Conservation (phyloP, 2,888 invertebrate genomes). For the Zeuzera pyrina region DNA sequence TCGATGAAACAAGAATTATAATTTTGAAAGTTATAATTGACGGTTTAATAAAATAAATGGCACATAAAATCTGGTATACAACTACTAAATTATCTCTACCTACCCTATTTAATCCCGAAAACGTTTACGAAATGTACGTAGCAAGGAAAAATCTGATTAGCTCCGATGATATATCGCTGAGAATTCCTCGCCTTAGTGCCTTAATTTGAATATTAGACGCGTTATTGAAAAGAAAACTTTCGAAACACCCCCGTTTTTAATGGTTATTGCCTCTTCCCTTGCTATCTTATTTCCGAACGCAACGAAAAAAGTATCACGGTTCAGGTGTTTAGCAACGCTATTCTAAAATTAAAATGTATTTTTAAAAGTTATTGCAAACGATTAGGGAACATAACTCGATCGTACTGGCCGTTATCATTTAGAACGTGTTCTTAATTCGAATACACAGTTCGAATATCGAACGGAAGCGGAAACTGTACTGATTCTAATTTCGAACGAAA, state of each 20-base stretch:
- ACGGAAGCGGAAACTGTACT: slow-evolving; percentile 71
- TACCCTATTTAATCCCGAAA: slow-evolving; percentile 46
- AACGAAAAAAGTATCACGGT: slow-evolving; percentile 27
- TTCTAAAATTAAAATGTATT: slow-evolving; percentile 14
- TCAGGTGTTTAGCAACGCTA: slow-evolving; percentile 30
- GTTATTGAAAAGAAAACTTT: slow-evolving; percentile 72
- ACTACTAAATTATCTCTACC: slow-evolving; percentile 37
- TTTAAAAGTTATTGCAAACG: slow-evolving; percentile 10
- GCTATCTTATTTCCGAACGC: slow-evolving; percentile 33
- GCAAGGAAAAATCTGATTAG: slow-evolving; percentile 60
- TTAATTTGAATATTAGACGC: slow-evolving; percentile 73
- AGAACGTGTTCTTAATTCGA: slow-evolving; percentile 60
- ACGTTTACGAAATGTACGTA: slow-evolving; percentile 45
- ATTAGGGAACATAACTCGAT: too few species aligned
- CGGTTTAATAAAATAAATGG: slow-evolving; percentile 14
- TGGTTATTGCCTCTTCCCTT: slow-evolving; percentile 61
- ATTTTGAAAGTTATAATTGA: too few species aligned
- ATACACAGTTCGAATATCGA: slow-evolving; percentile 59
- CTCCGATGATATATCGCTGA: slow-evolving; percentile 65
- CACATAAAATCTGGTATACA: slow-evolving; percentile 21
- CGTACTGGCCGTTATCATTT: slow-evolving; percentile 44
- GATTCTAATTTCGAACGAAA: slow-evolving; percentile 70
- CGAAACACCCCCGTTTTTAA: slow-evolving; percentile 57
- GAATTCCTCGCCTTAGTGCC: slow-evolving; percentile 60
- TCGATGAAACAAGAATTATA: too few species aligned